Conservation (phyloP, 2,797 vertebrate species). For the Girardinus metallicus region DNA sequence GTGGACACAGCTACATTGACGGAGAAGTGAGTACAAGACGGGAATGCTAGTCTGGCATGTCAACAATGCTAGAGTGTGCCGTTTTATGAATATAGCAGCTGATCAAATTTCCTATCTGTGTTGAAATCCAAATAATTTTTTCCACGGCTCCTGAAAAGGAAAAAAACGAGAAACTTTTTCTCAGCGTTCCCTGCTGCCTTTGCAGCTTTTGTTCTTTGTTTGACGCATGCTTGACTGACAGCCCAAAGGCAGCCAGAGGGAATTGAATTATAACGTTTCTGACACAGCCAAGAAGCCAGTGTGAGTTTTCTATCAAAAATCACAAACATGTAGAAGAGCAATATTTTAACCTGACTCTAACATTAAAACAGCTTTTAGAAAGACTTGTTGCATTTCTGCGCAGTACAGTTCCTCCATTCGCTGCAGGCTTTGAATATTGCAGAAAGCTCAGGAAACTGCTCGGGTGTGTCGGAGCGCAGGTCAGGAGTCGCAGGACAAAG, state of each 20-base stretch:
- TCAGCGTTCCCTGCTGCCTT: neutral
- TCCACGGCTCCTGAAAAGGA: neutral
- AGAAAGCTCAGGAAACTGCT: slow-evolving; percentile 68
- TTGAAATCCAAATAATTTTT: neutral
- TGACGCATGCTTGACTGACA: neutral
- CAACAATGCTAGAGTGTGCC: neutral
- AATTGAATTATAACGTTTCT: neutral
- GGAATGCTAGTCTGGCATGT: neutral
- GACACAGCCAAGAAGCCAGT: neutral
- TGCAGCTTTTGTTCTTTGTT: neutral
- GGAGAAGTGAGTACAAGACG: neutral
- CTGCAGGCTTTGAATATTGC: slow-evolving; percentile 8
- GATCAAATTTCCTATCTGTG: neutral
- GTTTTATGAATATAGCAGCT: neutral
- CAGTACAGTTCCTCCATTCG: slow-evolving; percentile 37
- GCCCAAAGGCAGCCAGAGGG: neutral
- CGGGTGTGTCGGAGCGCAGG: slow-evolving; percentile 76
- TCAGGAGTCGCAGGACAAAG: slow-evolving; percentile 81
- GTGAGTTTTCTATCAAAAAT: neutral
- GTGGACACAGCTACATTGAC: neutral
- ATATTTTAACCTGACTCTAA: too few species aligned
- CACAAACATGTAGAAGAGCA: neutral
- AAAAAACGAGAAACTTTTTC: neutral
- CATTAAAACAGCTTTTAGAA: neutral
- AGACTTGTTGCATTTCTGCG: slow-evolving; percentile 12